Percentiles rank a stretch among this genome's conserved stretches.
Conservation (phyloP, 2,113 vertebrate species). For the Recurvirostra avosetta region DNA sequence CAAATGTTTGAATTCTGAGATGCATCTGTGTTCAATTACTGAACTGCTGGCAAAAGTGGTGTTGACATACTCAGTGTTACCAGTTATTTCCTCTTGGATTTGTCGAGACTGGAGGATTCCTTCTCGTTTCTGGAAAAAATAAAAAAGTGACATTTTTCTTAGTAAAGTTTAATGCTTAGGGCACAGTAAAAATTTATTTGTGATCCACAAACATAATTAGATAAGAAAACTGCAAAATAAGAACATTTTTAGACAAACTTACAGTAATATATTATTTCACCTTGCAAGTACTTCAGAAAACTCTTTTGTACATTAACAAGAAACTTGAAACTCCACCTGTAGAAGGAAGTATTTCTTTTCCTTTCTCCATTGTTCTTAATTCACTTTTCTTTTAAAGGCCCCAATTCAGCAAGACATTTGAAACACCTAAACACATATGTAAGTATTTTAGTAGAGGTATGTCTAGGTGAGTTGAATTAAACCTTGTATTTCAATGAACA, state of each 20-base stretch:
- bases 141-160: constrained; percentile 57
- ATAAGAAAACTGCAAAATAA: neutral
- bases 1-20: constrained; percentile 71
- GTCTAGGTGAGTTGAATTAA: constrained; percentile 6
- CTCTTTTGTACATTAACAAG: neutral
- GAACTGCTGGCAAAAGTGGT: constrained; percentile 55
- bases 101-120: constrained; percentile 97
- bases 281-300: constrained; percentile 33
- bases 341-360: constrained; percentile 30
- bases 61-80: constrained; percentile 95
- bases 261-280: neutral
- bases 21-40: constrained; percentile 77
- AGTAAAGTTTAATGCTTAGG: constrained; percentile 22
- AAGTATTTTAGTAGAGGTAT: constrained; percentile 12
- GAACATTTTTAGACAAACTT: neutral
- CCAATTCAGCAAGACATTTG: constrained; percentile 17
- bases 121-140: constrained; percentile 89
- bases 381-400: constrained; percentile 17
- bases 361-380: constrained; percentile 39
- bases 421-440: constrained; percentile 27
- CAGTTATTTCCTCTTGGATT: constrained; percentile 98
- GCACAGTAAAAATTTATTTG: neutral
- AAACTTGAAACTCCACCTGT: constrained; percentile 44
- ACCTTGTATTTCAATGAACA: neutral
- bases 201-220: neutral